Conservation (phyloP, 2,888 invertebrate species). For the Anticlea derivata region DNA sequence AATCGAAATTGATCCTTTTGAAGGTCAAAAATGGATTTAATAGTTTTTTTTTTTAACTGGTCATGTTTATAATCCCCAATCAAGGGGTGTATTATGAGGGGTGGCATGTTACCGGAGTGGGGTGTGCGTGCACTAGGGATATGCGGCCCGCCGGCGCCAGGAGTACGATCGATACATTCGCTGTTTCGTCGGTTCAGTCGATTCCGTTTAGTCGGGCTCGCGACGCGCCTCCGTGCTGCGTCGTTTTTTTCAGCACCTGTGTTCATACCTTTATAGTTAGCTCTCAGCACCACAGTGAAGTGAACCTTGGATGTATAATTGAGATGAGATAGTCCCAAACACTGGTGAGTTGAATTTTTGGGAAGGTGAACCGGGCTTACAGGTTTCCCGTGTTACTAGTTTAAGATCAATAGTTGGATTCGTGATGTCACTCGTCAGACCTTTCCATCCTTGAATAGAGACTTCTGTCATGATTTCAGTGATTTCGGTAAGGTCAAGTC, state of each 20-base stretch:
- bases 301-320: slow-evolving; percentile 56
- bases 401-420: slow-evolving; percentile 60
- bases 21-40: slow-evolving; percentile 17
- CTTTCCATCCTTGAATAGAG: slow-evolving; percentile 31
- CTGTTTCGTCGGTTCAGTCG: slow-evolving; percentile 59
- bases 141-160: slow-evolving; percentile 81
- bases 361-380: slow-evolving; percentile 10
- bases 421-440: slow-evolving; percentile 58
- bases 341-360: slow-evolving; percentile 56
- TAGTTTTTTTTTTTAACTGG: slow-evolving; percentile 20
- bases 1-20: slow-evolving; percentile 7
- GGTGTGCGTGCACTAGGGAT: slow-evolving; percentile 78
- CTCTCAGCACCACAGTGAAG: slow-evolving; percentile 46
- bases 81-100: slow-evolving; percentile 56
- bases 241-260: slow-evolving; percentile 47
- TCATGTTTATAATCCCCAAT: slow-evolving; percentile 41
- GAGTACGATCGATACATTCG: slow-evolving; percentile 74
- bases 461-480: slow-evolving; percentile 16
- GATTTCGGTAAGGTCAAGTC: slow-evolving; percentile 3
- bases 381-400: slow-evolving; percentile 15
- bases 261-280: slow-evolving; percentile 47
- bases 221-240: slow-evolving; percentile 63
- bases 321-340: slow-evolving; percentile 71
- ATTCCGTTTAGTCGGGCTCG: slow-evolving; percentile 58
- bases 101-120: slow-evolving; percentile 63